Evolutionary conservation across 2,797 vertebrate species (phyloP).

Genomic region (Darevskia nairensis): DNA sequence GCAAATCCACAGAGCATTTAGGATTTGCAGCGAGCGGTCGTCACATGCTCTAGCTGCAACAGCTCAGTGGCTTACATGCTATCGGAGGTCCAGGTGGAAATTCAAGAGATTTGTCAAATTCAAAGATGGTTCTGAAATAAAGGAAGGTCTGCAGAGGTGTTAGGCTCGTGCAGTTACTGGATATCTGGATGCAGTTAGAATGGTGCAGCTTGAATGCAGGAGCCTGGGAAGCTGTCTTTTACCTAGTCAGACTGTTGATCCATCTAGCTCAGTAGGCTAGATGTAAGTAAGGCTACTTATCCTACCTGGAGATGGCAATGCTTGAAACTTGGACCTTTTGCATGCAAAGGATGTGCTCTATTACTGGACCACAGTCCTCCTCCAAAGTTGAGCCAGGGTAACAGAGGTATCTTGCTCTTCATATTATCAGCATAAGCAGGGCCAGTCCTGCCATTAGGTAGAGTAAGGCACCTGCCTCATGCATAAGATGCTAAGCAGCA

Average conservation of each 20-base stretch:
- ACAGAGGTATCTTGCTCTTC: not conserved
- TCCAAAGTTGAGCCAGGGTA: not conserved
- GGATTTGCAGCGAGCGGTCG: slow-evolving; percentile 58
- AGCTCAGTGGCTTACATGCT: slow-evolving; percentile 60
- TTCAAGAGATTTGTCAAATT: not conserved
- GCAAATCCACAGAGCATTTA: slow-evolving; percentile 60
- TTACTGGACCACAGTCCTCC: no score
- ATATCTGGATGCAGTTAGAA: not conserved
- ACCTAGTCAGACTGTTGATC: no score
- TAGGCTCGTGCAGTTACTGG: not conserved
- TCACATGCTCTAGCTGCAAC: slow-evolving; percentile 61
- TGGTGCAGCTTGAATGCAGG: no score
- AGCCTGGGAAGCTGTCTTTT: not conserved
- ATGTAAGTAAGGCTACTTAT: no score
- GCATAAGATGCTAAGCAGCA: no score
- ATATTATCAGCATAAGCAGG: not conserved
- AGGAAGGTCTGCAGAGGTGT: not conserved
- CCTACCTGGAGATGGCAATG: no score
- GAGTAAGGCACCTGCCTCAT: no score
- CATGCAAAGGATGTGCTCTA: no score
- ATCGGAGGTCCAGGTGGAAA: slow-evolving; percentile 26
- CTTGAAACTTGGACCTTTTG: no score
- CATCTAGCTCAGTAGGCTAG: not conserved
- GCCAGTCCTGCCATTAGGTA: no score
- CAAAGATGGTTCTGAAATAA: not conserved